Conservation (phyloP, 2,113 vertebrate genomes). For the Pachyramphus minor region DNA sequence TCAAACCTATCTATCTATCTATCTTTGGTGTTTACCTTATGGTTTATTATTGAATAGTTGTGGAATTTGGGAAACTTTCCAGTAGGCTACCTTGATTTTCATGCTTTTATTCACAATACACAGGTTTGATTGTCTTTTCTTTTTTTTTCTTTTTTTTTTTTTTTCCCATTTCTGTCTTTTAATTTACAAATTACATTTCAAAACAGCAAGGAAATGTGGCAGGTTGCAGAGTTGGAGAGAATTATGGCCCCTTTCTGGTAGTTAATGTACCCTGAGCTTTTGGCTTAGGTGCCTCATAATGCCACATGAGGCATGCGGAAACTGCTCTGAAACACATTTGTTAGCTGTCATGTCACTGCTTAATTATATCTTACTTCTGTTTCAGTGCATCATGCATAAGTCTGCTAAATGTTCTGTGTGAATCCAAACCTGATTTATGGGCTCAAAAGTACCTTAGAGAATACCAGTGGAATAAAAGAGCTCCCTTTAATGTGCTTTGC, state of each 20-base stretch:
- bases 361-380: conserved; percentile 48
- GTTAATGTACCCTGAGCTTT: conserved; percentile 57
- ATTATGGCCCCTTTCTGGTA: conserved; percentile 42
- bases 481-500: conserved; percentile 25
- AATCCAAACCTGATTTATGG: conserved; percentile 35
- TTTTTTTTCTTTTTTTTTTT: not conserved
- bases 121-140: not conserved
- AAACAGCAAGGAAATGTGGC: conserved; percentile 37
- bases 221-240: conserved; percentile 36
- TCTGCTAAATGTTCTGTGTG: conserved; percentile 45
- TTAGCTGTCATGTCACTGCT: conserved; percentile 26
- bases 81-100: not conserved
- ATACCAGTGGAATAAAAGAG: conserved; percentile 7
- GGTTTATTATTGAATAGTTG: not conserved
- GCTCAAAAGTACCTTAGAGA: conserved; percentile 28
- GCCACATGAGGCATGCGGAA: conserved; percentile 33
- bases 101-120: not conserved
- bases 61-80: not conserved
- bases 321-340: conserved; percentile 39
- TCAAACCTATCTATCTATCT: not conserved
- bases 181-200: conserved; percentile 47
- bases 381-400: conserved; percentile 28
- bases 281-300: conserved; percentile 45
- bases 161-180: not conserved
- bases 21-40: not conserved